A percentile compares a stretch with the other conserved stretches of the same genome.
Evolutionary conservation across 1,140 invertebrate species (phyloP).

Genomic region (Tigriopus japonicus): DNA sequence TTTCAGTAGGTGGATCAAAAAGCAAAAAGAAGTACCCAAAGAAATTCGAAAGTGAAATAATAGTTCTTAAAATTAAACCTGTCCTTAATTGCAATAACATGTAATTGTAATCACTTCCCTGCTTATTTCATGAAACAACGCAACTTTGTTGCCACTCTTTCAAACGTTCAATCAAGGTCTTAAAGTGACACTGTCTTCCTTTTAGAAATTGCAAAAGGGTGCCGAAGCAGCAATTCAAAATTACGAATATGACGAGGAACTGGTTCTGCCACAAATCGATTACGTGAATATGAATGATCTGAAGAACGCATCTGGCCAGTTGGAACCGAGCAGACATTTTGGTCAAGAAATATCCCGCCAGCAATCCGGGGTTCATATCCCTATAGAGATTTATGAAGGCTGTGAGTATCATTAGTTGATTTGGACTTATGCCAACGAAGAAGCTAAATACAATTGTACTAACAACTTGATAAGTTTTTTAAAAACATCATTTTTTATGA

Average conservation of each 20-base stretch:
- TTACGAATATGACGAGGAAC: neutral
- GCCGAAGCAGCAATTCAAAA: neutral
- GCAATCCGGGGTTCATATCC: constrained; percentile 1
- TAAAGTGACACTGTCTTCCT: too few relatives aligned
- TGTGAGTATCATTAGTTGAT: neutral
- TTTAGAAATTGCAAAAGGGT: neutral
- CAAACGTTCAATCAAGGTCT: neutral
- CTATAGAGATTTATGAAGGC: constrained; percentile 4
- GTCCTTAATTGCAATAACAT: too few relatives aligned
- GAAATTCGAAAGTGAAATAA: too few relatives aligned
- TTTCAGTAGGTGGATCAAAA: too few relatives aligned
- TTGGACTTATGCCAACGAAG: neutral
- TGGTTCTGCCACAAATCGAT: neutral
- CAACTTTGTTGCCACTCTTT: neutral
- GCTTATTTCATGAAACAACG: neutral
- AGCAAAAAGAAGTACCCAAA: too few relatives aligned
- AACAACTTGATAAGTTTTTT: too few relatives aligned
- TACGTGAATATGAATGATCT: neutral
- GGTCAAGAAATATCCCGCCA: neutral
- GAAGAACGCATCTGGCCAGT: neutral
- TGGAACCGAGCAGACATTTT: neutral
- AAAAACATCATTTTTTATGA: neutral
- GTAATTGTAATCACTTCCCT: too few relatives aligned
- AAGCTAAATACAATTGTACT: neutral
- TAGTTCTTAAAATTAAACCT: too few relatives aligned